These are phyloP conservation scores for Xenopus laevis DNA, from an alignment of 2,113 vertebrate species.

Conservation along the genomic window DNA sequence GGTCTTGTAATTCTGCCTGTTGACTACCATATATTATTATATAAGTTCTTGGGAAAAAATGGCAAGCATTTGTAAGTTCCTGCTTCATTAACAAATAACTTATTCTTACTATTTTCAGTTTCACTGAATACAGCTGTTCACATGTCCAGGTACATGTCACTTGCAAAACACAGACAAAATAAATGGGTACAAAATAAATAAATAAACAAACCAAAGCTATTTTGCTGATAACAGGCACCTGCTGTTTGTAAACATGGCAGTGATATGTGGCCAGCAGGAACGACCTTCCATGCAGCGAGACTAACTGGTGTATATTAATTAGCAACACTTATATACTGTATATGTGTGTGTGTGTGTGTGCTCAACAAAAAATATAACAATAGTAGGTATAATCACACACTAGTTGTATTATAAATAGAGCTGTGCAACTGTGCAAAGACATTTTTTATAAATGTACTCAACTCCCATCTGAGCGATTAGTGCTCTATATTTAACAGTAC, in stretches of 20 bases:
- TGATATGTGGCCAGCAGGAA: conserved; percentile 66
- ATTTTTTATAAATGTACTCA: neutral
- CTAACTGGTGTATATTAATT: too few relatives aligned
- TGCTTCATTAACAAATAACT: too few relatives aligned
- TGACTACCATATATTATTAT: too few relatives aligned
- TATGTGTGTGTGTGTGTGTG: too few relatives aligned
- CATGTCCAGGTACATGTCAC: conserved; percentile 10
- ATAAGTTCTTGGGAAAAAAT: too few relatives aligned
- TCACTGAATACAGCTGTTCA: neutral
- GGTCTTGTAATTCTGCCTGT: too few relatives aligned
- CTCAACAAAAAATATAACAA: too few relatives aligned
- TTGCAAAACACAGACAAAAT: conserved; percentile 49
- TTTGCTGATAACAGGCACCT: conserved; percentile 61
- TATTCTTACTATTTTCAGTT: too few relatives aligned
- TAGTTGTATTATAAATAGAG: too few relatives aligned
- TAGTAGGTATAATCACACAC: too few relatives aligned
- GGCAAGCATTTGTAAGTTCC: too few relatives aligned
- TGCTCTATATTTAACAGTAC: conserved; percentile 57
- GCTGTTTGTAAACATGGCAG: conserved; percentile 62
- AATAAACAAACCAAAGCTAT: conserved; percentile 51
- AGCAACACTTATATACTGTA: too few relatives aligned
- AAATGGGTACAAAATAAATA: conserved; percentile 61
- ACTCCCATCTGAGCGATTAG: conserved; percentile 5
- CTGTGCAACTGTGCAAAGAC: neutral
- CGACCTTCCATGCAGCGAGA: conserved; percentile 59